Evolutionary conservation across 2,888 invertebrate species (phyloP).

Genomic region (Drosophila infuscata): DNA sequence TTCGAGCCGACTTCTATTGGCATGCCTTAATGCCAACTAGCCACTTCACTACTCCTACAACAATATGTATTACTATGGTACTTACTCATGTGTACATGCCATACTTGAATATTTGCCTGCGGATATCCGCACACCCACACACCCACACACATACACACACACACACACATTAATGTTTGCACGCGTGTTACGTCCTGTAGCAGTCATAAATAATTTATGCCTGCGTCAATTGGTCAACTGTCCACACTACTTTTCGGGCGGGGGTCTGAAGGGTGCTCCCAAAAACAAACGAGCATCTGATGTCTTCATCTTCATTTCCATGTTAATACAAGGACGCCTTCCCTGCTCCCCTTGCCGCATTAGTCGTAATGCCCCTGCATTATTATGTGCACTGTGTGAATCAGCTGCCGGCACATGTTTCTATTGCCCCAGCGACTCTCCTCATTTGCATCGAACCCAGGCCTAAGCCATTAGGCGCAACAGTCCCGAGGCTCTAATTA

Average conservation of each 20-base stretch:
- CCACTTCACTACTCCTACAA: slow-evolving; percentile 27
- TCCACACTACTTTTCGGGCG: slow-evolving; percentile 10
- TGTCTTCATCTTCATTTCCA: slow-evolving; percentile 62
- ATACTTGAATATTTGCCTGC: slow-evolving; percentile 51
- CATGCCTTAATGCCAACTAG: slow-evolving; percentile 54
- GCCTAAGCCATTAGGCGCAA: slow-evolving; percentile 43
- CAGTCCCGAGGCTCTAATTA: slow-evolving; percentile 56
- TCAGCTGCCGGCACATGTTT: slow-evolving; percentile 65
- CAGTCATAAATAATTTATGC: slow-evolving; percentile 79
- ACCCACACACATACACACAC: slow-evolving; percentile 9
- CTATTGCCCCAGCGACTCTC: slow-evolving; percentile 9
- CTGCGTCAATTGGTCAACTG: slow-evolving; percentile 74
- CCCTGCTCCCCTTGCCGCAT: neutral
- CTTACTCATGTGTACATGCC: slow-evolving; percentile 39
- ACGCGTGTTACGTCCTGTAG: slow-evolving; percentile 62
- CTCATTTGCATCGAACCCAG: slow-evolving; percentile 45
- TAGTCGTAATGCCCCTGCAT: slow-evolving; percentile 6
- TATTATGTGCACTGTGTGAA: slow-evolving; percentile 50
- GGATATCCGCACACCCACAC: slow-evolving; percentile 40
- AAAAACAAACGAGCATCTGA: slow-evolving; percentile 39
- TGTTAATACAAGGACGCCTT: slow-evolving; percentile 38
- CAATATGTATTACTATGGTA: slow-evolving; percentile 27
- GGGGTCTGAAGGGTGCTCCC: slow-evolving; percentile 1
- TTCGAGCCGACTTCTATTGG: slow-evolving; percentile 21
- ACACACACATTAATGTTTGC: slow-evolving; percentile 46